phyloP scores from a whole-genome alignment of 92 coral and sea anemone genomes.

The Blastomussa wellsi region DNA sequence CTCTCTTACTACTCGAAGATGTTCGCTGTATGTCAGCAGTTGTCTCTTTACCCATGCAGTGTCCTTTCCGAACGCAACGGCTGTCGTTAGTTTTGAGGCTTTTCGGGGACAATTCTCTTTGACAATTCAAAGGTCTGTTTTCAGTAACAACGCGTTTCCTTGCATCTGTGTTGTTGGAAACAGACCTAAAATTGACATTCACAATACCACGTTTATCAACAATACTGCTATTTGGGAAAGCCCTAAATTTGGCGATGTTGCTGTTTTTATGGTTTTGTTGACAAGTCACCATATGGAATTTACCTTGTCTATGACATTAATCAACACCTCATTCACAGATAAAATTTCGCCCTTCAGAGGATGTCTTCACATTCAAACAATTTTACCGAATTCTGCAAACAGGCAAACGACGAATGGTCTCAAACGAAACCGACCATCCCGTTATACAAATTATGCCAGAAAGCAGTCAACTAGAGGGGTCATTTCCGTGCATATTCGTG shows the following conservation, averaged over 20 bases:
- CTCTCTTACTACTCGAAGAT: not conserved
- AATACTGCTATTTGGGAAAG: not conserved
- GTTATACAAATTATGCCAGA: not conserved
- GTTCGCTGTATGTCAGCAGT: not conserved
- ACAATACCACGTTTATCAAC: not conserved
- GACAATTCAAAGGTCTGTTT: not conserved
- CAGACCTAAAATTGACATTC: not conserved
- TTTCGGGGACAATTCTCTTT: conserved; percentile 1
- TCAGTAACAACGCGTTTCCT: conserved; percentile 8
- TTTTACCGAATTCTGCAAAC: not conserved
- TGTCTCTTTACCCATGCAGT: conserved; percentile 5
- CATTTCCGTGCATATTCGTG: not conserved
- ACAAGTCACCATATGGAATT: not conserved
- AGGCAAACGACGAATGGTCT: not conserved
- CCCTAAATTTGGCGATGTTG: not conserved
- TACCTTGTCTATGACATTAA: not conserved
- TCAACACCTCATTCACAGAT: not conserved
- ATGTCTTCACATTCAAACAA: not conserved
- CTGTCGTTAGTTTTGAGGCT: conserved; percentile 6
- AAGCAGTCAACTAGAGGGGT: not conserved
- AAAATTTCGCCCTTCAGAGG: conserved; percentile 19
- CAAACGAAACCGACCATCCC: not conserved
- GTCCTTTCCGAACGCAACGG: conserved; percentile 21
- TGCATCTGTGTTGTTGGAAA: conserved; percentile 15
- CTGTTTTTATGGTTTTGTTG: conserved; percentile 14